These are phyloP conservation scores for Erebia epiphron DNA, from an alignment of 2,888 invertebrate genomes.

Conservation along the genomic window DNA sequence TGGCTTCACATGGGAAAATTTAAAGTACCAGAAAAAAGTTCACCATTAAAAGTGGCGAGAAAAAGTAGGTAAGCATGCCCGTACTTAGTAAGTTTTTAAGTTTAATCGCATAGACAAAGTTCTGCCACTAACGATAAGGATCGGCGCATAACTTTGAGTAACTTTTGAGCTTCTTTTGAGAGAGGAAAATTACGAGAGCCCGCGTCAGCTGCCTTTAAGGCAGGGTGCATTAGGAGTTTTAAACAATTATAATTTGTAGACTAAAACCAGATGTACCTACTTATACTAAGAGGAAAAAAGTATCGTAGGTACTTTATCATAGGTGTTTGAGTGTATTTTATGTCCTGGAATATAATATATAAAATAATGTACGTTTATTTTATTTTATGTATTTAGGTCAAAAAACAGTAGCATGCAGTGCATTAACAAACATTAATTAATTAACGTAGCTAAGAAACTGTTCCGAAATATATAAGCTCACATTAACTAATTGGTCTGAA, in stretches of 20 bases:
- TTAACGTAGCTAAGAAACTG: no score
- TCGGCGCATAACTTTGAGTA: neutral
- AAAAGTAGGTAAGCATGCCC: neutral
- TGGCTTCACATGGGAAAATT: neutral
- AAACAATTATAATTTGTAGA: slow-evolving; percentile 2
- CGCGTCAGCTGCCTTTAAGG: neutral
- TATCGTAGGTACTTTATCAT: no score
- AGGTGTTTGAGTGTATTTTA: no score
- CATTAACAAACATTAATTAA: no score
- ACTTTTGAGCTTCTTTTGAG: slow-evolving; percentile 1
- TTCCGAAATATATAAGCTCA: no score
- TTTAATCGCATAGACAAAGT: slow-evolving; percentile 6
- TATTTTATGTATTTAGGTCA: no score
- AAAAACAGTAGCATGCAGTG: no score
- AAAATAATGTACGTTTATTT: no score
- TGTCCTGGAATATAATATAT: no score
- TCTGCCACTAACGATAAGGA: slow-evolving; percentile 7
- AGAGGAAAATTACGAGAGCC: neutral
- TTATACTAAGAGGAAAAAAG: neutral
- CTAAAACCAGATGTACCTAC: neutral
- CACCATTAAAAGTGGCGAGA: neutral
- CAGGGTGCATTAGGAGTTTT: neutral
- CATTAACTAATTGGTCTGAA: no score
- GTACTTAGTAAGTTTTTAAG: neutral
- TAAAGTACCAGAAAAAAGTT: neutral